Base-by-base conservation (phyloP, 2,888 invertebrate species). In the Clanis bilineata region DNA sequence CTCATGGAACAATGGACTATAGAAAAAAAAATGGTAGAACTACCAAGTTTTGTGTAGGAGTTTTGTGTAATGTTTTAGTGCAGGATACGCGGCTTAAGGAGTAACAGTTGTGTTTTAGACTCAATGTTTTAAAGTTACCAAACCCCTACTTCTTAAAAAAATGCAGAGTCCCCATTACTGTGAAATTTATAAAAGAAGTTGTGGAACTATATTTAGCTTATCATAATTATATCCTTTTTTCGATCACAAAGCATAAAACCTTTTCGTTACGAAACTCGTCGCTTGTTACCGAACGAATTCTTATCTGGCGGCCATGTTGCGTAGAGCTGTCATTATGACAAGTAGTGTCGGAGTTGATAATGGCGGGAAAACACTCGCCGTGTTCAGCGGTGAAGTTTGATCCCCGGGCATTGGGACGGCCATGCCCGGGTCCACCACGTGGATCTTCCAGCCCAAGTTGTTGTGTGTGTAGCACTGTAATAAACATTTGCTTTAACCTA, bases 361-460 rank as follows among this genome's bases (percentile, higher is more conserved):
- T 32, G 68, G 47, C 39, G 58, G 39, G 18, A 58, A 7, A 18
- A 23, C 6, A 3, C 23, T 39, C 4, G 81, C 79, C 1, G 74
- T 56, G 66, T 75, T 82, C 59, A 70, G 58, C 7, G 74, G 65
- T 0, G 79, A 79, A 54, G 68, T 73, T 55, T 79, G 82, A 63
- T 83, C 80, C 0, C 82, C 80, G 0, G 86, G 80, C 1, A 78
- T 64, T 0, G 90, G 90, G 1, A 92, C 80, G 0, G 80, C 77
- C 0, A 88, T 83, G 0, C 96, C 96, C 0, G 95, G 94, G 74
- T 97, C 95, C 10, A 97, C 95, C 2, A 98, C 96, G 83, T 96
- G 95, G 71, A 98, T 98, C 85, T 97, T 98, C 98, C 98, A 98
- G 56, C 98, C 98, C 28, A 98, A 91, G 83, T 97, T 96, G 69